These are phyloP conservation scores for Amiota mariae DNA, from an alignment of 2,888 invertebrate genomes.

Conservation along the genomic window DNA sequence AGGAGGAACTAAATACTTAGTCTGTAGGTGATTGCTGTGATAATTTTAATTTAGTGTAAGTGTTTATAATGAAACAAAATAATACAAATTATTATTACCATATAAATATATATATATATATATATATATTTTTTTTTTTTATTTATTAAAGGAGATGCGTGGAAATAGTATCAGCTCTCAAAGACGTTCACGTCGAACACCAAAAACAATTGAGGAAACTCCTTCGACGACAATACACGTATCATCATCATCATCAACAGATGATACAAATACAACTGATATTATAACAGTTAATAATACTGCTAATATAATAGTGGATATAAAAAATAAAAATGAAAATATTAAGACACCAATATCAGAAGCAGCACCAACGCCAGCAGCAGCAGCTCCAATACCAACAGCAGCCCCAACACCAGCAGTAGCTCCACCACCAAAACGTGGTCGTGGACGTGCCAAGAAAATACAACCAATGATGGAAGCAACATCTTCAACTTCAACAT, in stretches of 20 bases:
- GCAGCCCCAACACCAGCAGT: conserved; percentile 17
- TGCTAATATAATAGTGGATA: neutral
- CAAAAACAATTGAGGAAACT: conserved; percentile 51
- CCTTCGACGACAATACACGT: neutral
- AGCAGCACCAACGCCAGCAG: conserved; percentile 16
- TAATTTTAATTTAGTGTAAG: too few relatives aligned
- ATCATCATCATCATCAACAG: neutral
- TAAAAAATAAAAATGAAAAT: neutral
- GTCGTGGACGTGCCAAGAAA: conserved; percentile 64
- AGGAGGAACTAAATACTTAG: too few relatives aligned
- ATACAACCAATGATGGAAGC: conserved; percentile 42
- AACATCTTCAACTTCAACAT: too few relatives aligned
- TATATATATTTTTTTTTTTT: neutral
- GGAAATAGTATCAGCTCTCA: conserved; percentile 51
- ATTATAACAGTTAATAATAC: neutral
- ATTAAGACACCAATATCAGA: neutral
- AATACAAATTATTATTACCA: neutral
- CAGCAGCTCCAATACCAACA: neutral
- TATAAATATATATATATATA: neutral
- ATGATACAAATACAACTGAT: neutral
- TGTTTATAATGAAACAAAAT: too few relatives aligned
- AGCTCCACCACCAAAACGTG: conserved; percentile 58
- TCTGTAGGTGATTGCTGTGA: too few relatives aligned
- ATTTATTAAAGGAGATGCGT: conserved; percentile 52
- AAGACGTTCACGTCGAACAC: conserved; percentile 61